A percentile compares a stretch with the other conserved stretches of the same genome.
Evolutionary conservation across 2,113 vertebrate species (phyloP).

Genomic region (Chamaetylas fuelleborni): DNA sequence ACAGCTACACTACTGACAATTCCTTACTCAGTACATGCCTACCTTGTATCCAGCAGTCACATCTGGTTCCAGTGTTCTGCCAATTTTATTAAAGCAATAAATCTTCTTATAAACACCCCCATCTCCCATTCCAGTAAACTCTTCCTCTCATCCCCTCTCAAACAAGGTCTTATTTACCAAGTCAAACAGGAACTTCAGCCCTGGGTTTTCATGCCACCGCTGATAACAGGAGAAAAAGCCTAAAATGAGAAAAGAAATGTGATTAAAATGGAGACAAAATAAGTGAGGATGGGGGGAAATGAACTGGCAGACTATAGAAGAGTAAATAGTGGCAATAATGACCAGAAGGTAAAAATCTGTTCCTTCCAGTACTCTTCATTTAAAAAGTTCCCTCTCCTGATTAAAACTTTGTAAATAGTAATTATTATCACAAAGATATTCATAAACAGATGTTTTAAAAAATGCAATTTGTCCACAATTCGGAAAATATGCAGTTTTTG

Average conservation of each 20-base stretch:
- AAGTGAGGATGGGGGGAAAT: neutral
- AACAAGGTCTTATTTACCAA: neutral
- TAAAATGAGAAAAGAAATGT: neutral
- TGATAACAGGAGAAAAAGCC: neutral
- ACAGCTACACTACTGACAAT: neutral
- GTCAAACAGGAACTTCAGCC: neutral
- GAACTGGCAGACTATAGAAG: neutral
- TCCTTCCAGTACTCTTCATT: slow-evolving; percentile 15
- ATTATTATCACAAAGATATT: slow-evolving; percentile 63
- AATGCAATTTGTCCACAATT: slow-evolving; percentile 50
- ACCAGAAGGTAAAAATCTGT: slow-evolving; percentile 38
- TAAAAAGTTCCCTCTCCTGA: slow-evolving; percentile 26
- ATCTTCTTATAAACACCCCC: neutral
- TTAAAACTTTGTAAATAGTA: slow-evolving; percentile 62
- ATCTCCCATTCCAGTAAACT: neutral
- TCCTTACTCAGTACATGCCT: neutral
- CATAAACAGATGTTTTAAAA: slow-evolving; percentile 56
- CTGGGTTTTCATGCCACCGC: neutral
- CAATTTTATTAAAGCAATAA: neutral
- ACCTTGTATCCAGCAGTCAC: neutral
- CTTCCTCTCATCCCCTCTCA: neutral
- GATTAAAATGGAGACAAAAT: neutral
- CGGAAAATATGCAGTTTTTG: slow-evolving; percentile 5
- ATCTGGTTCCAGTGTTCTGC: neutral
- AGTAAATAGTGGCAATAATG: neutral